phyloP scores from a whole-genome alignment of 2,797 vertebrate genomes.

The Mionectes olivaceus region DNA sequence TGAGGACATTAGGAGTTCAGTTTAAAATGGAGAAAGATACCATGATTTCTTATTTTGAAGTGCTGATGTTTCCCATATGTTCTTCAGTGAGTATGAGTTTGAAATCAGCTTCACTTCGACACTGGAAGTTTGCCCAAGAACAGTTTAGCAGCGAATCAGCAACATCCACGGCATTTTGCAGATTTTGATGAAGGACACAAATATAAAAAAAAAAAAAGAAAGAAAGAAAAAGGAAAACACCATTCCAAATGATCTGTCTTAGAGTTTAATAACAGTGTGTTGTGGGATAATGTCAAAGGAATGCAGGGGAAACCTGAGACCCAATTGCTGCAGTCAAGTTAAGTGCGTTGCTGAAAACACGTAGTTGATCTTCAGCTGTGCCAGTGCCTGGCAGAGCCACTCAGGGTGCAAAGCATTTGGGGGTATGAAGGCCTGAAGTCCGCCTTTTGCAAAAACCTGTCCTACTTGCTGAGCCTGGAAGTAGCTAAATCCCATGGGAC shows the following conservation, averaged over 20 bases:
- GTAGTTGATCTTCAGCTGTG: background rate
- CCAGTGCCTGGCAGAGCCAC: background rate
- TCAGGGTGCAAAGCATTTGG: background rate
- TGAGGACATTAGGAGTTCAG: background rate
- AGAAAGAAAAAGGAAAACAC: background rate
- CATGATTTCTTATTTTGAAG: background rate
- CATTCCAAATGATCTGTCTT: slow-evolving; percentile 9
- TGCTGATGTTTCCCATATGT: slow-evolving; percentile 48
- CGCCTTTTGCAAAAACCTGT: background rate
- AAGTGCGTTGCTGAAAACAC: background rate
- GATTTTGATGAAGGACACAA: slow-evolving; percentile 24
- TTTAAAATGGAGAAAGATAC: slow-evolving; percentile 14
- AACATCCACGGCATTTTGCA: slow-evolving; percentile 2
- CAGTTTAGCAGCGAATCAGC: background rate
- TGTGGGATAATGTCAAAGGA: slow-evolving; percentile 39
- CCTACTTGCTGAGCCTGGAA: background rate
- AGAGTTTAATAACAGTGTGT: background rate
- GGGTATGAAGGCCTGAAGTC: background rate
- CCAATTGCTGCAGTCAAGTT: background rate
- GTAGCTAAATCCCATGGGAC: background rate
- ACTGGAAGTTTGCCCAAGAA: slow-evolving; percentile 55
- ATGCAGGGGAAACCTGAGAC: slow-evolving; percentile 37
- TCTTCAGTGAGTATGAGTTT: slow-evolving; percentile 33
- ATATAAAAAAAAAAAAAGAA: background rate
- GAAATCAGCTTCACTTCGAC: slow-evolving; percentile 51